Percentiles rank a stretch among this genome's conserved stretches.
Evolutionary conservation across 2,113 vertebrate genomes (phyloP).

Genomic region (Zosterops borbonicus): DNA sequence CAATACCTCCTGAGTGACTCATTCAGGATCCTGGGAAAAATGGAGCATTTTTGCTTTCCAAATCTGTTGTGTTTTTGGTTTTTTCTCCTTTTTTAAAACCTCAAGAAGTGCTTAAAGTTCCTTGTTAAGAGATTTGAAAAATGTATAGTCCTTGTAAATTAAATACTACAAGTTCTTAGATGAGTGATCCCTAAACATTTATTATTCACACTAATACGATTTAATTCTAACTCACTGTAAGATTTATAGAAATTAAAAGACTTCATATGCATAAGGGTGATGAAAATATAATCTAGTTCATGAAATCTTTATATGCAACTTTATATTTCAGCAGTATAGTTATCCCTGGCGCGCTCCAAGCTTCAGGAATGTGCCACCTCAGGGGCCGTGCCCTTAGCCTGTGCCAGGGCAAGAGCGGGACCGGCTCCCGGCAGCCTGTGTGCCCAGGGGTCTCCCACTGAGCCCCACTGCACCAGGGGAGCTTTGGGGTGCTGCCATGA

Average conservation of each 20-base stretch:
- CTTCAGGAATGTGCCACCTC: not conserved
- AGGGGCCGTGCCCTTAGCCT: not conserved
- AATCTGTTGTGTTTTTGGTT: not conserved
- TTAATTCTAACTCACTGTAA: slow-evolving; percentile 63
- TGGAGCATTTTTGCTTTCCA: slow-evolving; percentile 6
- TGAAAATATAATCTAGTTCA: slow-evolving; percentile 74
- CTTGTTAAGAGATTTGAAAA: slow-evolving; percentile 61
- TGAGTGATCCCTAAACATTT: slow-evolving; percentile 70
- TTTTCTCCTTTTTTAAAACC: not conserved
- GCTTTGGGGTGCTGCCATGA: not conserved
- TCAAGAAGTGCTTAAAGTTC: slow-evolving; percentile 55
- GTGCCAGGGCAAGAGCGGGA: accelerated
- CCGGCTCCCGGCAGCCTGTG: accelerated
- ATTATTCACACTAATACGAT: slow-evolving; percentile 69
- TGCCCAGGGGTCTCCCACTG: not conserved
- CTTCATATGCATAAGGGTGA: slow-evolving; percentile 68
- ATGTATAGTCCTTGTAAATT: slow-evolving; percentile 67
- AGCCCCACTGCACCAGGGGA: accelerated
- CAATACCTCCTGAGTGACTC: slow-evolving; percentile 59
- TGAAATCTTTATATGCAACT: slow-evolving; percentile 61
- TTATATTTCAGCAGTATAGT: slow-evolving; percentile 40
- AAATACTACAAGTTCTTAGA: slow-evolving; percentile 65
- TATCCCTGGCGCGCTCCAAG: not conserved
- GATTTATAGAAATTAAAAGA: slow-evolving; percentile 75
- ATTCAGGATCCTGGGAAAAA: slow-evolving; percentile 47